These are phyloP conservation scores for Leucopternis melanops DNA, from an alignment of 2,113 vertebrate species.

Conservation along the genomic window DNA sequence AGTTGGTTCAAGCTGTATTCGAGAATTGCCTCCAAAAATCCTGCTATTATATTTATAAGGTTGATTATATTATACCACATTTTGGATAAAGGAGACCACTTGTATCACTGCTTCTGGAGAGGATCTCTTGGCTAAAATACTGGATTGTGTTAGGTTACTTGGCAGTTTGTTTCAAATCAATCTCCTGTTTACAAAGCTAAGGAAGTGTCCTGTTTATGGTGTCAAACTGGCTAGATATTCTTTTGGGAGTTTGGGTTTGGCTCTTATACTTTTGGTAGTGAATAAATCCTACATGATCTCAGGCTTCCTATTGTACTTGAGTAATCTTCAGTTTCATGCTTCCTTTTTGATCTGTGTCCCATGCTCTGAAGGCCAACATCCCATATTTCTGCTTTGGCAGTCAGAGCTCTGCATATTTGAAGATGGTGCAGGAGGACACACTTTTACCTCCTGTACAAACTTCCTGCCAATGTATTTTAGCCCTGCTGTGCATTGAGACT, in stretches of 20 bases:
- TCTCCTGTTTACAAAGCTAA: conserved; percentile 37
- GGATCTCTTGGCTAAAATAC: background rate
- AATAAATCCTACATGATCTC: conserved; percentile 32
- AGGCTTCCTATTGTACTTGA: conserved; percentile 30
- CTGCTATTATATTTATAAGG: background rate
- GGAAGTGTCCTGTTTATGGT: conserved; percentile 22
- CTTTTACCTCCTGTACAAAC: background rate
- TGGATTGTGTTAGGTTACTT: background rate
- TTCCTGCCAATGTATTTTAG: background rate
- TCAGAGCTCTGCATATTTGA: background rate
- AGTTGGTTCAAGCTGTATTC: background rate
- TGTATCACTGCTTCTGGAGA: background rate
- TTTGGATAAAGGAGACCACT: background rate
- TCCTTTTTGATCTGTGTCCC: conserved; percentile 30
- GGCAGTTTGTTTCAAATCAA: background rate
- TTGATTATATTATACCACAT: background rate
- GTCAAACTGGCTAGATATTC: background rate
- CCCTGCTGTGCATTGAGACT: background rate
- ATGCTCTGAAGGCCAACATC: background rate
- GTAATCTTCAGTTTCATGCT: conserved; percentile 43
- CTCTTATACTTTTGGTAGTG: conserved; percentile 17
- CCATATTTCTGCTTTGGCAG: conserved; percentile 26
- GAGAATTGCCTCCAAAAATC: background rate
- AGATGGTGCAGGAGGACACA: background rate
- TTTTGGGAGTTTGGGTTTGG: conserved; percentile 9